Evolutionary conservation across 2,888 invertebrate genomes (phyloP), one percentile per base, ranked within the genome.

Genomic region (Hypomecis punctinalis): DNA sequence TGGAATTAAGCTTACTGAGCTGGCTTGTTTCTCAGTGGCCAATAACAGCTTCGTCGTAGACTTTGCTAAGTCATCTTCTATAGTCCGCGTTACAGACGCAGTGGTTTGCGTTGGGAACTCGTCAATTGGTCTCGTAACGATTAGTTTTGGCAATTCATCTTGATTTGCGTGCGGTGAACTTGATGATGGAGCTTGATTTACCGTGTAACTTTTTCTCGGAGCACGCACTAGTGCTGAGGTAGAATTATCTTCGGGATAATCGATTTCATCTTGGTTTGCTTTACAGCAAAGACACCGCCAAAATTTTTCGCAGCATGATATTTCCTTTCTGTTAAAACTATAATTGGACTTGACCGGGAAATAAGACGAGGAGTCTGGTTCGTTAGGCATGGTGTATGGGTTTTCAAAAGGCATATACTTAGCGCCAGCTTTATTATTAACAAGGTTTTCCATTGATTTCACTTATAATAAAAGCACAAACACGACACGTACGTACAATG

Each of bases 21-120:
- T 85, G 11, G 82, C 76, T 43, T 80, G 75, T 66, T 80, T 79
- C 77, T 90, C 90, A 52, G 81, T 84, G 37, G 76, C 64, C n/a
- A 89, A 69, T 59, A 91, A 75, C 11, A 88, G 78, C 64, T 82
- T 78, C 1, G 88, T 88, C 1, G 87, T 81, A n/a, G 87, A 85
- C 74, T 83, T 83, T 46, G 79, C 77, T 7, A 82, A 75, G 58
- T 85, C 84, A 56, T 80, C 77, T 33, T 87, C 83, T 9, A 82
- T 69, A n/a, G 74, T 69, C 66, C 71, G 79, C 8, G 79, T 79
- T 13, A 81, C 68, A 33, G 74, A 73, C 37, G 82, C 66, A 7
- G 74, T 67, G 1, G 83, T 81, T 45, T 63, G 40, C 5, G 42
- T 39, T 45, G 61, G 66, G 11, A 73, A 66, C 37, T 73, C 74